Conservation (phyloP, 1,140 invertebrate genomes). For the Leptoteleia sp. region DNA sequence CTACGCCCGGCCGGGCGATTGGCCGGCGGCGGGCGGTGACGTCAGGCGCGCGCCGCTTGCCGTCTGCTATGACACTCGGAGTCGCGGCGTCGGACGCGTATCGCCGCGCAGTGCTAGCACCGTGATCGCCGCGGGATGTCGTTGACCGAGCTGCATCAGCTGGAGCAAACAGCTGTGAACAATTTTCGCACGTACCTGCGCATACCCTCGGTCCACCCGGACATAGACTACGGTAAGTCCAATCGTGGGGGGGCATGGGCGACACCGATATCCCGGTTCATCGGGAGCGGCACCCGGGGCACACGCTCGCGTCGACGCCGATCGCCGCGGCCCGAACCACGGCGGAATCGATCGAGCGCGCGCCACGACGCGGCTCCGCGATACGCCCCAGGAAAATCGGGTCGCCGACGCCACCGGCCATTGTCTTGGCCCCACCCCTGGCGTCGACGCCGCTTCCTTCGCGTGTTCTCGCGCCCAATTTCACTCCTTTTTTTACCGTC, state of each 20-base stretch:
- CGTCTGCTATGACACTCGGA: conserved; percentile 73
- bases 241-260: not conserved
- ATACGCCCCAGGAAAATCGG: conserved; percentile 6
- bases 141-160: conserved; percentile 43
- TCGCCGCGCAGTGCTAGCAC: conserved; percentile 22
- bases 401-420: conserved; percentile 67
- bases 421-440: conserved; percentile 69
- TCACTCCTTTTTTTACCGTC: not conserved
- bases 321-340: too few species aligned
- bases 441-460: conserved; percentile 16
- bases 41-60: conserved; percentile 52
- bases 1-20: not conserved
- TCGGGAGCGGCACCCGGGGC: not conserved
- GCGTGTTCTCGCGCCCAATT: not conserved
- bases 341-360: too few species aligned
- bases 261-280: too few species aligned
- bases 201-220: conserved; percentile 91
- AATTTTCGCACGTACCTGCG: conserved; percentile 90
- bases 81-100: conserved; percentile 47
- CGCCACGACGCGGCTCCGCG: not conserved
- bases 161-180: conserved; percentile 85
- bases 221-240: conserved; percentile 89
- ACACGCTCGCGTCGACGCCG: not conserved
- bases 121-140: conserved; percentile 53
- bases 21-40: conserved; percentile 25